Evolutionary conservation across 2,797 vertebrate genomes (phyloP), one percentile per base, ranked within the genome.

Genomic region (Percopsis omiscomaycus): DNA sequence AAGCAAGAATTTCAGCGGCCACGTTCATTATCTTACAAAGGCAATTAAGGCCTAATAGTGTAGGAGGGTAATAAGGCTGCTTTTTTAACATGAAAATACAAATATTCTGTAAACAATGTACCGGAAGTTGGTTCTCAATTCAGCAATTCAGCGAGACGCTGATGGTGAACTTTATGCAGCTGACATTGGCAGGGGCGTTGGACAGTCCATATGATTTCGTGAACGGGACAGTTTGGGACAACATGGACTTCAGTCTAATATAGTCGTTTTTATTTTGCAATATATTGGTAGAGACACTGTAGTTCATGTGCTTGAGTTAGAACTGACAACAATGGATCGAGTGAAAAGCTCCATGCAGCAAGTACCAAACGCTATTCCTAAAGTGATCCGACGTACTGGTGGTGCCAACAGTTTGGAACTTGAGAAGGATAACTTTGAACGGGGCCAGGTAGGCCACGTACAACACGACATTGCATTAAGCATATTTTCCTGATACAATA

Each of bases 311-410:
- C 63, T 52, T 55, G 50, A 22, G 56, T 32, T 60, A 59, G 32
- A 42, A 42, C 32, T n/a, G 30, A 52, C 86, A 66, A 86, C 87
- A 84, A 95, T 96, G 95, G 95, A 96, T 61, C 94, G 95, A 66
- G 92, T 95, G 79, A 93, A 94, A 82, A 95, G 92, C 89, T 96
- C 94, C 71, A 95, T 96, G 87, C 94, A 94, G 93, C 95, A 95
- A 89, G 95, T 95, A 66, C 89, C 94, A 69, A 96, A 94, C 87
- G 93, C 94, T 45, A 92, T 96, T 48, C 95, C 94, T 71, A 95
- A 96, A 92, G 94, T 95, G 79, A 93, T 93, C 84, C 90, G 93
- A 68, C 90, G 95, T 65, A 90, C 92, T n/a, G 94, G 92, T 42
- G 94, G 92, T 62, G 93, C 92, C 22, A 94, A 93, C 77, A 90